These are phyloP conservation scores for Agrypnia vestita DNA, from an alignment of 1,140 invertebrate species.

Conservation along the genomic window DNA sequence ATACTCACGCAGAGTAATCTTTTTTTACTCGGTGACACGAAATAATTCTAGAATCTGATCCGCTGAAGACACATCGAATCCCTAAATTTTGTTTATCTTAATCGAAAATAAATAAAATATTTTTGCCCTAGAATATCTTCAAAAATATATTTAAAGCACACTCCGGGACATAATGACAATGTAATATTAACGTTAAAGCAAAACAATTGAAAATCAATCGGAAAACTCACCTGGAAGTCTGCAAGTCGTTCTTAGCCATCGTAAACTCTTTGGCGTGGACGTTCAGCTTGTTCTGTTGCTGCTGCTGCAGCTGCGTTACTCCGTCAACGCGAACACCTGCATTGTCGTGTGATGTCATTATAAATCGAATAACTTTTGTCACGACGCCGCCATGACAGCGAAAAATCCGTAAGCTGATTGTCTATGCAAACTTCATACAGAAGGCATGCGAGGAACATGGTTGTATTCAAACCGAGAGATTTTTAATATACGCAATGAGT, in stretches of 20 bases:
- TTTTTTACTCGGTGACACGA: too few species aligned
- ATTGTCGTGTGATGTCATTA: constrained; percentile 42
- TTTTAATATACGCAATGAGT: too few species aligned
- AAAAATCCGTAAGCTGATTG: constrained; percentile 41
- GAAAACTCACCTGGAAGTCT: constrained; percentile 73
- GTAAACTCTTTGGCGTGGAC: constrained; percentile 91
- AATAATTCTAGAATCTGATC: too few species aligned
- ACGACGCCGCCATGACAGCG: constrained; percentile 43
- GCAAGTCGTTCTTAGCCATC: constrained; percentile 78
- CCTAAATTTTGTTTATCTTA: too few species aligned
- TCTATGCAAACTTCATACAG: constrained; percentile 35
- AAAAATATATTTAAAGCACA: too few species aligned
- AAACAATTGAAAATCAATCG: constrained; percentile 36
- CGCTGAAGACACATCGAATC: too few species aligned
- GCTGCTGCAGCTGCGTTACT: constrained; percentile 60
- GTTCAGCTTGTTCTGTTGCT: constrained; percentile 77
- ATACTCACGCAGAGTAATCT: not conserved
- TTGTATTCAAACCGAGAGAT: constrained; percentile 27
- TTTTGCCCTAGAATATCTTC: too few species aligned
- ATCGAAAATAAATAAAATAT: too few species aligned
- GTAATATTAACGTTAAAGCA: not conserved
- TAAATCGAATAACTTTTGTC: constrained; percentile 35
- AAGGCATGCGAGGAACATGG: constrained; percentile 5
- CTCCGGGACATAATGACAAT: too few species aligned
- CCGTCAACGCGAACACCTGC: constrained; percentile 72